Conservation (phyloP, 1,140 invertebrate genomes). For the Lordiphosa collinella region DNA sequence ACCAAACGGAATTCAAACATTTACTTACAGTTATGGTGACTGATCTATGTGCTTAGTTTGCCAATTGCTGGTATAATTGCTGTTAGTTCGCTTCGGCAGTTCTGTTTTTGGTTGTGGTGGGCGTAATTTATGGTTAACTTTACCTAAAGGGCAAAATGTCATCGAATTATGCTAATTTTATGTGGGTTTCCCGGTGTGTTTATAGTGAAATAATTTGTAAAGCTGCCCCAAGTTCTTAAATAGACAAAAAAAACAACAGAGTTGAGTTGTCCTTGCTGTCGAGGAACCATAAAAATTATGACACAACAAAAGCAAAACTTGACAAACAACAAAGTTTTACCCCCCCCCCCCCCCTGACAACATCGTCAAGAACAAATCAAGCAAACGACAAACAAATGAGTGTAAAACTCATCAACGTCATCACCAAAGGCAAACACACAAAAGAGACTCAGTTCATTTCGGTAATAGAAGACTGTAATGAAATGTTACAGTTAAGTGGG, state of each 20-base stretch:
- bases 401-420: constrained; percentile 72
- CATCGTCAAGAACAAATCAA: constrained; percentile 62
- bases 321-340: constrained; percentile 27
- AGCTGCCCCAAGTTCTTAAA: constrained; percentile 6
- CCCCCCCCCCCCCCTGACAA: no score
- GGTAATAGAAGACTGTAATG: constrained; percentile 48
- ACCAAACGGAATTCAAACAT: no score
- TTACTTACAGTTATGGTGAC: no score
- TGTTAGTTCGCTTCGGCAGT: no score
- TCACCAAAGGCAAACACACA: constrained; percentile 37
- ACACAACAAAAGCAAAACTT: constrained; percentile 52
- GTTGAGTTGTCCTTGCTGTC: constrained; percentile 1
- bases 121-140: no score
- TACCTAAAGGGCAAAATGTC: no score
- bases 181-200: no score
- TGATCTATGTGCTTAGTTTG: no score
- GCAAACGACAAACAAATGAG: constrained; percentile 56
- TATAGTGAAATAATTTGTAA: background rate
- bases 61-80: no score
- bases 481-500: constrained; percentile 60
- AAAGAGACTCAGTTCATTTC: constrained; percentile 8
- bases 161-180: constrained; percentile 31
- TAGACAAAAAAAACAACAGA: background rate
- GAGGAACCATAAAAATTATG: constrained; percentile 40
- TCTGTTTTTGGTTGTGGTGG: no score